Percentiles rank a stretch among this genome's conserved stretches.
These are phyloP conservation scores for Drosophila nigromelanica DNA, from an alignment of 1,140 invertebrate genomes.

Conservation along the genomic window DNA sequence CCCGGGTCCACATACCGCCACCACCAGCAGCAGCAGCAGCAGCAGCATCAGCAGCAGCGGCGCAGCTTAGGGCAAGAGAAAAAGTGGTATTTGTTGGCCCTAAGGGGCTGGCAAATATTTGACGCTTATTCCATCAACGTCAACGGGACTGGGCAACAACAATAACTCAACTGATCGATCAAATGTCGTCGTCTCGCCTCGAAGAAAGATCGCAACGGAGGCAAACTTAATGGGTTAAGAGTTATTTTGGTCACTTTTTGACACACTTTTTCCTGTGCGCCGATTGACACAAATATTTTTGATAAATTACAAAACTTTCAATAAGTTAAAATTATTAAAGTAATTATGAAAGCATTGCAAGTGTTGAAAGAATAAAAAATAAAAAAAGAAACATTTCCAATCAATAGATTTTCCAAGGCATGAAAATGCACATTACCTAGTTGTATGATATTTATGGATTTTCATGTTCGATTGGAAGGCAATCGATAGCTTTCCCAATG, in stretches of 20 bases:
- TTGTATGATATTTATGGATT: background rate
- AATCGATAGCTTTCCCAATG: slow-evolving; percentile 3
- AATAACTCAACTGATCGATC: slow-evolving; percentile 67
- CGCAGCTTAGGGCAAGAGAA: slow-evolving; percentile 5
- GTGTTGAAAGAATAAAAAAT: background rate
- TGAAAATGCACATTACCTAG: no score
- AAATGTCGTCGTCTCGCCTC: slow-evolving; percentile 58
- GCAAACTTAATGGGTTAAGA: slow-evolving; percentile 64
- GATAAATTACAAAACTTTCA: slow-evolving; percentile 39
- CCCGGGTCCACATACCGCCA: slow-evolving; percentile 19
- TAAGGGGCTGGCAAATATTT: slow-evolving; percentile 66
- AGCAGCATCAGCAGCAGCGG: background rate
- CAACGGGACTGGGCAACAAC: slow-evolving; percentile 28
- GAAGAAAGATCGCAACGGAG: slow-evolving; percentile 51
- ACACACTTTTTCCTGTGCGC: slow-evolving; percentile 51
- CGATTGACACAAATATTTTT: slow-evolving; percentile 57
- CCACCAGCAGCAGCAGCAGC: slow-evolving; percentile 3
- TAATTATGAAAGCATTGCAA: slow-evolving; percentile 10
- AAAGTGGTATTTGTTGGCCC: slow-evolving; percentile 31
- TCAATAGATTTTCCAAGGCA: background rate
- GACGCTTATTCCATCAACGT: slow-evolving; percentile 57
- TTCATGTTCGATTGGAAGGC: background rate
- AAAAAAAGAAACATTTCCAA: background rate
- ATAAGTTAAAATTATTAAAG: slow-evolving; percentile 15
- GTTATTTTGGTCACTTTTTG: slow-evolving; percentile 69